A percentile compares a stretch with the other conserved stretches of the same genome.
Evolutionary conservation across 2,113 vertebrate genomes (phyloP).

Genomic region (Mustelus asterias): DNA sequence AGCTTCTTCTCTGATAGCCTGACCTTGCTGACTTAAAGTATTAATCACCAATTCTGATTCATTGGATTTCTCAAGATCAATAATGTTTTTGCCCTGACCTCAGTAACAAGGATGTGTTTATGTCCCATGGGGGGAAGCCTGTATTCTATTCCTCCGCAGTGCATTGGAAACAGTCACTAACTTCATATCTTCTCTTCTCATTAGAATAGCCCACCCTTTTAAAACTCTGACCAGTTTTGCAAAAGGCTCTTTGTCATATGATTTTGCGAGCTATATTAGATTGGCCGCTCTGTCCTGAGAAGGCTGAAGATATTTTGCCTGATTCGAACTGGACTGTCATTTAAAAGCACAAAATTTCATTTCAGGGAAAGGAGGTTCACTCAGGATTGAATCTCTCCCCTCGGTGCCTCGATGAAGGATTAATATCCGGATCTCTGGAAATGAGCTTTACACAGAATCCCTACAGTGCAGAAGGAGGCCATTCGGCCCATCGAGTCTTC

Average conservation of each 20-base stretch:
- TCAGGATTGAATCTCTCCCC: background rate
- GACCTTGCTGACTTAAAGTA: background rate
- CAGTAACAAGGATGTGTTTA: background rate
- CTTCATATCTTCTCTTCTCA: background rate
- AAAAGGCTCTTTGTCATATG: background rate
- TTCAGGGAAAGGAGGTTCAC: background rate
- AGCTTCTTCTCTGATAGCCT: background rate
- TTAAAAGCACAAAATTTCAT: background rate
- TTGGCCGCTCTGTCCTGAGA: background rate
- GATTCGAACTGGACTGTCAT: background rate
- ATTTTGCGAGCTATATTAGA: background rate
- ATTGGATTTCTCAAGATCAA: conserved; percentile 1
- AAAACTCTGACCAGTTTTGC: background rate
- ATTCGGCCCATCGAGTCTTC: too few relatives aligned
- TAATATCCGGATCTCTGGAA: background rate
- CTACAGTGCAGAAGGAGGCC: too few relatives aligned
- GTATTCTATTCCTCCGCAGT: background rate
- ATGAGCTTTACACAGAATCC: background rate
- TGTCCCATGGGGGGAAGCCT: background rate
- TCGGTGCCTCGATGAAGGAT: background rate
- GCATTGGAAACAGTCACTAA: background rate
- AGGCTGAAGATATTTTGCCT: background rate
- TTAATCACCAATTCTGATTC: background rate
- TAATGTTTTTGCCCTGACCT: background rate
- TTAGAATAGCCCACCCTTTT: background rate